Evolutionary conservation across 2,113 vertebrate genomes (phyloP).

Genomic region (Dolichotis patagonum): DNA sequence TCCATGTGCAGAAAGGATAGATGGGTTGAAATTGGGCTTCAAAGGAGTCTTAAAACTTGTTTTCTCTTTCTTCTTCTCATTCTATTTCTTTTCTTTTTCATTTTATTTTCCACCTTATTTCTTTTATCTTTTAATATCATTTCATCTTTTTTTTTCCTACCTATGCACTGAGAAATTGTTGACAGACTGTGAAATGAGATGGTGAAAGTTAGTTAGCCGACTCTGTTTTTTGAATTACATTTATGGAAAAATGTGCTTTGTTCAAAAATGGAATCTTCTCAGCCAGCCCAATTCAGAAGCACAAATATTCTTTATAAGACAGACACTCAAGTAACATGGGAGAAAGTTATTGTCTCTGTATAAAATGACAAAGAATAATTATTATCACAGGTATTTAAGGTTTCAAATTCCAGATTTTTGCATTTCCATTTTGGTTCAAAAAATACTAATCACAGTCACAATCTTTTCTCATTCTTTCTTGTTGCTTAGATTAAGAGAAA

Average conservation of each 20-base stretch:
- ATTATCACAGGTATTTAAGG: neutral
- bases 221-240: slow-evolving; percentile 1
- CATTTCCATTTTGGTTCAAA: slow-evolving; percentile 22
- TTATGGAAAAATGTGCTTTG: slow-evolving; percentile 5
- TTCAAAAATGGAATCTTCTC: slow-evolving; percentile 8
- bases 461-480: neutral
- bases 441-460: neutral
- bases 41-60: neutral
- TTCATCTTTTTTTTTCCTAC: neutral
- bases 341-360: neutral
- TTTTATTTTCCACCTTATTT: neutral
- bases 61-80: neutral
- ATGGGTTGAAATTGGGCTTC: neutral
- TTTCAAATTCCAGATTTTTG: neutral
- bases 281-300: neutral
- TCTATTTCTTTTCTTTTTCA: neutral
- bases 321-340: neutral
- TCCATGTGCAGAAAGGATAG: neutral
- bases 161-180: neutral
- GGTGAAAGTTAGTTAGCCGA: neutral
- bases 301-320: neutral
- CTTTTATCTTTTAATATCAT: neutral
- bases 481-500: slow-evolving; percentile 39
- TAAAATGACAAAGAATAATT: slow-evolving; percentile 19
- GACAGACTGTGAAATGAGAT: neutral